phyloP scores from a whole-genome alignment of 2,888 invertebrate species.

The Phyto melanocephala region DNA sequence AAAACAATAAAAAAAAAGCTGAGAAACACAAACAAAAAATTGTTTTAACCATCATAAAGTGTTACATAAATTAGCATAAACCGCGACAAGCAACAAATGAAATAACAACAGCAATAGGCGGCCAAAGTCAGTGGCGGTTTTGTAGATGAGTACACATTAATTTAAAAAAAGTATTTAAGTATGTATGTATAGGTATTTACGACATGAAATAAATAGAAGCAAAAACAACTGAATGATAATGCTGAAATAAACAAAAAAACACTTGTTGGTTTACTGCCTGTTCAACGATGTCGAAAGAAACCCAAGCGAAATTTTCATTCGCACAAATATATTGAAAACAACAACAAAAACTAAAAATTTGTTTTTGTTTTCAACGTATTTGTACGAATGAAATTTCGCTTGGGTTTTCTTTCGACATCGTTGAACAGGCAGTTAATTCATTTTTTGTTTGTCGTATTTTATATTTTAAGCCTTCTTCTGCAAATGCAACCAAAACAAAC shows the following conservation, averaged over 20 bases:
- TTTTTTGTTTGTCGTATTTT: constrained; percentile 8
- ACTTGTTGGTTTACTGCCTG: constrained; percentile 51
- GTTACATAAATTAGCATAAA: constrained; percentile 67
- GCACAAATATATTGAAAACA: too few species aligned
- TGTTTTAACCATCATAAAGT: constrained; percentile 57
- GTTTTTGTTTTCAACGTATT: too few species aligned
- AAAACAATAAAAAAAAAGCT: constrained; percentile 6
- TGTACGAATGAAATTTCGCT: too few species aligned
- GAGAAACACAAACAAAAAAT: constrained; percentile 1
- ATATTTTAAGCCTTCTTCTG: background rate
- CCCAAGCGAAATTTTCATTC: too few species aligned
- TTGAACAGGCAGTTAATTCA: too few species aligned
- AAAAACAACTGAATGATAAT: constrained; percentile 22
- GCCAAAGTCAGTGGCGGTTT: constrained; percentile 55
- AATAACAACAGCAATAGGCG: constrained; percentile 40
- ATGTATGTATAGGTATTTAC: too few species aligned
- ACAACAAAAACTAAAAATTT: too few species aligned
- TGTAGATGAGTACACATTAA: constrained; percentile 53
- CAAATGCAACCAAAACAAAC: constrained; percentile 29
- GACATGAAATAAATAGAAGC: too few species aligned
- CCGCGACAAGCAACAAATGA: constrained; percentile 34
- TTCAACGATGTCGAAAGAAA: too few species aligned
- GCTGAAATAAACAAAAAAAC: constrained; percentile 56
- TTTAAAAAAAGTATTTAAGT: constrained; percentile 6
- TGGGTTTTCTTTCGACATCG: too few species aligned